Conservation (phyloP, 2,797 vertebrate genomes). For the Acrocephalus scirpaceus region DNA sequence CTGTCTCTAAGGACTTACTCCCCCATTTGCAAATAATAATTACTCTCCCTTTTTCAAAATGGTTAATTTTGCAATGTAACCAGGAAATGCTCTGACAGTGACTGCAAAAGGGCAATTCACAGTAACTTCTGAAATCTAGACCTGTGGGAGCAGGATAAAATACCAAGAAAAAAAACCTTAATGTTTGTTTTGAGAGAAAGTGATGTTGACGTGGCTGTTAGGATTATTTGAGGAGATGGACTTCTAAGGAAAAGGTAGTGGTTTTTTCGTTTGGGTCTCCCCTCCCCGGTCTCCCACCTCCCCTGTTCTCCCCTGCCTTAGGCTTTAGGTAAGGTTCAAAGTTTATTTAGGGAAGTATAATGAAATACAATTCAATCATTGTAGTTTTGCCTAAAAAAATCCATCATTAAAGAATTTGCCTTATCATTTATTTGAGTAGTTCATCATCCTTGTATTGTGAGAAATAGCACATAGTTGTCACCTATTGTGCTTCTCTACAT, state of each 20-base stretch:
- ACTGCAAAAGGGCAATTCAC: neutral
- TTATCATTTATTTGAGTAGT: neutral
- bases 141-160: neutral
- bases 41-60: neutral
- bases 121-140: neutral
- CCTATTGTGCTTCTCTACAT: neutral
- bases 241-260: neutral
- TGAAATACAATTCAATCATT: neutral
- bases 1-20: neutral
- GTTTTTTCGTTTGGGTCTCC: fast-evolving
- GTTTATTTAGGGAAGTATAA: neutral
- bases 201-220: neutral
- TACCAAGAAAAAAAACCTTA: neutral
- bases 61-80: neutral
- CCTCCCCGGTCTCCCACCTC: neutral
- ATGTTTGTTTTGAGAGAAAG: neutral
- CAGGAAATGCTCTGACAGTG: neutral
- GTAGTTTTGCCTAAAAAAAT: neutral
- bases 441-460: neutral
- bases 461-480: neutral
- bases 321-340: neutral
- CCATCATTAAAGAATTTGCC: neutral
- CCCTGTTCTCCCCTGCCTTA: fast-evolving
- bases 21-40: neutral
- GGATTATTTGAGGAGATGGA: neutral